These are phyloP conservation scores for Blennius ocellaris DNA, from an alignment of 2,113 vertebrate genomes.

Conservation along the genomic window DNA sequence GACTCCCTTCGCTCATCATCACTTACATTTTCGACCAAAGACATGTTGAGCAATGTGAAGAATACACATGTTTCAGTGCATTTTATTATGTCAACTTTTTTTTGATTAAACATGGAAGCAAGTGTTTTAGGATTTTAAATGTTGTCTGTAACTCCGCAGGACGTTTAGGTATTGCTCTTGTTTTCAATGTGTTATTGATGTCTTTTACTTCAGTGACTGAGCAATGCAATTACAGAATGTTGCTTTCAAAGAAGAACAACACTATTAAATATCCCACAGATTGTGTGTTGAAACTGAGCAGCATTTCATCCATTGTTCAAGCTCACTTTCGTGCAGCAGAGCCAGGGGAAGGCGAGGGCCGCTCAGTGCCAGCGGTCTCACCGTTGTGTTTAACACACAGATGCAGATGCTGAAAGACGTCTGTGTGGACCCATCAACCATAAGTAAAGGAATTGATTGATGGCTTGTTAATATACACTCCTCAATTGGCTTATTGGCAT, in stretches of 20 bases:
- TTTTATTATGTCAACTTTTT: background rate
- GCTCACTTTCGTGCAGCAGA: background rate
- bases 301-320: slow-evolving; percentile 32
- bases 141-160: background rate
- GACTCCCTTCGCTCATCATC: background rate
- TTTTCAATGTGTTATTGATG: background rate
- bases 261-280: slow-evolving; percentile 28
- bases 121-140: background rate
- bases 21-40: background rate
- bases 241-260: slow-evolving; percentile 31
- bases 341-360: too few species aligned
- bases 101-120: background rate
- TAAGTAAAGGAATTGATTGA: too few species aligned
- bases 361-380: background rate
- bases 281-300: slow-evolving; percentile 11
- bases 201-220: slow-evolving; percentile 15
- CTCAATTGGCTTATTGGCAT: too few species aligned
- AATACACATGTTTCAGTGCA: background rate
- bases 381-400: background rate
- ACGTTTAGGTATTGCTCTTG: slow-evolving; percentile 6
- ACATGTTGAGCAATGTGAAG: background rate
- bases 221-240: slow-evolving; percentile 10
- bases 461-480: too few species aligned
- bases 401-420: background rate
- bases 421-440: too few species aligned